Evolutionary conservation across 2,797 vertebrate genomes (phyloP).

Genomic region (Momotus momota): DNA sequence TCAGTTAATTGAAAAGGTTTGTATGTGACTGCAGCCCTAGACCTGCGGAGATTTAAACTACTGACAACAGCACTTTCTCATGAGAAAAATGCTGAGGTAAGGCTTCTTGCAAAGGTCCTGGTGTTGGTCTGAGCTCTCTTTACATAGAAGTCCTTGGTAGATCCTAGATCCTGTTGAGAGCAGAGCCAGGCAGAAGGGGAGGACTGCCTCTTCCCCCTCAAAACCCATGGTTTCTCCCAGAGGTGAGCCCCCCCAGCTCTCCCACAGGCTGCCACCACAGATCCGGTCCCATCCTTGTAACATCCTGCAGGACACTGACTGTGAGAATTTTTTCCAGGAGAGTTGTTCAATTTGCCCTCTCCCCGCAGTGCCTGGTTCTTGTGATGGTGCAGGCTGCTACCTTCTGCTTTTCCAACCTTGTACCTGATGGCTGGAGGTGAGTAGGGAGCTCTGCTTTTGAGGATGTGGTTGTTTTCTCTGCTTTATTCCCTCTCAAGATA

Average conservation of each 20-base stretch:
- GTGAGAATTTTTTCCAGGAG: not conserved
- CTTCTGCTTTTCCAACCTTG: not conserved
- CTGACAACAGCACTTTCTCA: not conserved
- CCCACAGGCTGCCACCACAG: fast-evolving
- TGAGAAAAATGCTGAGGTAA: not conserved
- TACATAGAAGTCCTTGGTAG: not conserved
- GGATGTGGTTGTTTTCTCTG: not conserved
- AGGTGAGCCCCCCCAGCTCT: fast-evolving
- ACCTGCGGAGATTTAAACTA: not conserved
- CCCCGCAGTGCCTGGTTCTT: not conserved
- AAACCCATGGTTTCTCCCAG: fast-evolving
- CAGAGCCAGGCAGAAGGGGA: not conserved
- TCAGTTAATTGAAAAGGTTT: not conserved
- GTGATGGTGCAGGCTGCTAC: not conserved
- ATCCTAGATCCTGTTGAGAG: not conserved
- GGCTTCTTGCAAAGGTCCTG: fast-evolving
- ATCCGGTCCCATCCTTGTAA: fast-evolving
- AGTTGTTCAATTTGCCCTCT: not conserved
- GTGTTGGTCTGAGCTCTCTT: not conserved
- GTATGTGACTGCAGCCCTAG: not conserved
- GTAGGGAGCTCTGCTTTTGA: not conserved
- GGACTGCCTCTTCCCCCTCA: not conserved
- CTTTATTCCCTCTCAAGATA: not conserved
- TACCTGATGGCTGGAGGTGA: not conserved
- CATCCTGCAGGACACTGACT: fast-evolving